Evolutionary conservation across 2,797 vertebrate species (phyloP).

Genomic region (Crypturellus tataupa): DNA sequence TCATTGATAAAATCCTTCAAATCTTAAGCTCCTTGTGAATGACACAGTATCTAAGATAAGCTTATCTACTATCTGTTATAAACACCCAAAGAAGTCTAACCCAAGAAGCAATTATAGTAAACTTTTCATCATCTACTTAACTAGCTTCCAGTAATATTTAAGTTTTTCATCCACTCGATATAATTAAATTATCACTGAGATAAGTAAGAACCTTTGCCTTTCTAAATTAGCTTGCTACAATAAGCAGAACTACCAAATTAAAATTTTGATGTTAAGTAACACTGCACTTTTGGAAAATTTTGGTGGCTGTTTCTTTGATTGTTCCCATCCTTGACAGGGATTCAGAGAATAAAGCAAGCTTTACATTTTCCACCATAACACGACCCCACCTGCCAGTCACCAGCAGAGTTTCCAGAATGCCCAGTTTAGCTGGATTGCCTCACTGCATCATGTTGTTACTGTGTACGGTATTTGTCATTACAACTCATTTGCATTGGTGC

Average conservation of each 20-base stretch:
- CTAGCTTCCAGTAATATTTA: not conserved
- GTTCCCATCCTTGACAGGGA: not conserved
- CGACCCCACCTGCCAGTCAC: not conserved
- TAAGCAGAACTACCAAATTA: not conserved
- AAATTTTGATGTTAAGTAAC: not conserved
- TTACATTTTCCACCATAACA: not conserved
- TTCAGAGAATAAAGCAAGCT: not conserved
- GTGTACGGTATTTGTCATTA: not conserved
- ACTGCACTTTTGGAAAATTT: not conserved
- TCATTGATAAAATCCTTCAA: not conserved
- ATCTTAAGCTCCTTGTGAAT: not conserved
- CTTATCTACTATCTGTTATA: not conserved
- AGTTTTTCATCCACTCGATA: not conserved
- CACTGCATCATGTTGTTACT: not conserved
- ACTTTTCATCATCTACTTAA: not conserved
- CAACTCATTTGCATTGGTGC: not conserved
- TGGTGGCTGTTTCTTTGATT: rapidly evolving
- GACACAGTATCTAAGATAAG: not conserved
- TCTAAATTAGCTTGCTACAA: not conserved
- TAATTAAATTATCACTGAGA: not conserved
- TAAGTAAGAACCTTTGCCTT: not conserved
- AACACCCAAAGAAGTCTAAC: not conserved
- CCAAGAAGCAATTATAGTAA: not conserved
- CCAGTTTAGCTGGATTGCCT: not conserved
- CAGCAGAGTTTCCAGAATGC: not conserved